phyloP scores from a whole-genome alignment of 2,888 invertebrate genomes.

The Tortricodes alternella region DNA sequence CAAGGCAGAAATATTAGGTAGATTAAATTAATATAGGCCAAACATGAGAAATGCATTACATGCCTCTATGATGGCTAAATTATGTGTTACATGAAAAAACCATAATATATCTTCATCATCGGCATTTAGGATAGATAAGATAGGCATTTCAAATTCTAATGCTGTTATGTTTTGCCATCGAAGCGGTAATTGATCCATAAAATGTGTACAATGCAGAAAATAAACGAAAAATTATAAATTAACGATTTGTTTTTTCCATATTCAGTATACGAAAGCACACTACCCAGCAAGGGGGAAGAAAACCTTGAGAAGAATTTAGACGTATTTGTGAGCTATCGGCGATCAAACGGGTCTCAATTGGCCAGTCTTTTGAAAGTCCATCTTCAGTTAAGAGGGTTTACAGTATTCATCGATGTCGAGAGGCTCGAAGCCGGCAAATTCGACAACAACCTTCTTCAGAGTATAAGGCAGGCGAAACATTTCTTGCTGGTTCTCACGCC shows the following conservation, averaged over 20 bases:
- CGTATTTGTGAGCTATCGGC: conserved; percentile 98
- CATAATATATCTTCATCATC: no score
- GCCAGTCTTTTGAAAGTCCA: conserved; percentile 98
- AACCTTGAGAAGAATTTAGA: conserved; percentile 95
- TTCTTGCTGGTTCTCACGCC: conserved; percentile 98
- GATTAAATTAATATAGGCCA: conserved; percentile 13
- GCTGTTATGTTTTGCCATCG: background rate
- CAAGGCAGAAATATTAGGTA: conserved; percentile 11
- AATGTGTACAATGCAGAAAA: no score
- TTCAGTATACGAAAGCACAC: conserved; percentile 85
- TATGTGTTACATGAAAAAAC: no score
- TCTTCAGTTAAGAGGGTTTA: conserved; percentile 96
- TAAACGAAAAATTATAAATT: background rate
- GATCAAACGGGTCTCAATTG: conserved; percentile 98
- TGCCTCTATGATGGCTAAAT: no score
- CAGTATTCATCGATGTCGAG: conserved; percentile 99
- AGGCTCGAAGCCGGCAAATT: conserved; percentile 99
- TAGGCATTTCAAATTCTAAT: background rate
- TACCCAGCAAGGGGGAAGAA: conserved; percentile 87
- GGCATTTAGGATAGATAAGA: no score
- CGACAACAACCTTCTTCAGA: conserved; percentile 97
- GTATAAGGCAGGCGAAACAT: conserved; percentile 97
- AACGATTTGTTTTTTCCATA: conserved; percentile 32
- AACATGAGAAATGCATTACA: conserved; percentile 21
- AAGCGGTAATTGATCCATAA: background rate